Conservation (phyloP, 2,888 invertebrate species). For the Eristalinus sepulchralis region DNA sequence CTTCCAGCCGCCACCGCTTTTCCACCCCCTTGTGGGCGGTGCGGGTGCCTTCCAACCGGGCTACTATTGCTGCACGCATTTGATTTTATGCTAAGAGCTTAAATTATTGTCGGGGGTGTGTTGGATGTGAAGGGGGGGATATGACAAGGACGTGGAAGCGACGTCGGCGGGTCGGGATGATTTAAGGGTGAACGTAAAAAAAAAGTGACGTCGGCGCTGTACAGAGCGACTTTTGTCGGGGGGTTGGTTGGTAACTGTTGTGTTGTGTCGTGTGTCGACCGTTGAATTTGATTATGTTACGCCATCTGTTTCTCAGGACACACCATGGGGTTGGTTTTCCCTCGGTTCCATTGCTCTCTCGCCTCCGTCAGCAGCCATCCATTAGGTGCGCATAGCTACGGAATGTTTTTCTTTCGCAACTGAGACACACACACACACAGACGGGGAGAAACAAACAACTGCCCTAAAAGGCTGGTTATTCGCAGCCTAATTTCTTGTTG, state of each 20-base stretch:
- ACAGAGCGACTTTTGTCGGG: background rate
- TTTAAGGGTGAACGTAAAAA: background rate
- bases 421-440: background rate
- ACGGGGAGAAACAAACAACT: background rate
- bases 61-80: conserved; percentile 53
- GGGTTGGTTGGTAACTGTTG: background rate
- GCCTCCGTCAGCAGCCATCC: background rate
- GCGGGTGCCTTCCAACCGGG: conserved; percentile 13
- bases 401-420: conserved; percentile 33
- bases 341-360: conserved; percentile 1
- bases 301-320: conserved; percentile 48
- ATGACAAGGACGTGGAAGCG: background rate
- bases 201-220: conserved; percentile 64
- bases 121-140: conserved; percentile 8
- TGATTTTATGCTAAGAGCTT: conserved; percentile 61
- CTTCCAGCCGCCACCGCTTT: background rate
- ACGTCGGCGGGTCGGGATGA: background rate
- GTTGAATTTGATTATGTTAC: conserved; percentile 68
- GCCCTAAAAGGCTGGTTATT: conserved; percentile 16
- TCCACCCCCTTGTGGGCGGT: background rate
- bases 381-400: background rate
- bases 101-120: conserved; percentile 43
- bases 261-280: conserved; percentile 35
- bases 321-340: conserved; percentile 42
- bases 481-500: conserved; percentile 41